Conservation (phyloP, 2,888 invertebrate genomes). For the Aporophyla lueneburgensis region DNA sequence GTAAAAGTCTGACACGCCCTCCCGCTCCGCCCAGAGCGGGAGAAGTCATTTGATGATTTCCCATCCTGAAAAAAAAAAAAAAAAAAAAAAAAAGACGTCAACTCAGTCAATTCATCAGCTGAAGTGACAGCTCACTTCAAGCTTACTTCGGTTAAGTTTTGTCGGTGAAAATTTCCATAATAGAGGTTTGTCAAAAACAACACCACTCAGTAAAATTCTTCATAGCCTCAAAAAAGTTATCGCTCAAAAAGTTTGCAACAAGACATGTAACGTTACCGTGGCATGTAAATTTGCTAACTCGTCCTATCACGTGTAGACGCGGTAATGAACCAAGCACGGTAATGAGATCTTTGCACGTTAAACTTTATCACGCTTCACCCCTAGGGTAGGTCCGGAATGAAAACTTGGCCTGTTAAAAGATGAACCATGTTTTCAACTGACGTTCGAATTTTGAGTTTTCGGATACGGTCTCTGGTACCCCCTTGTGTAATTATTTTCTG, state of each 20-base stretch:
- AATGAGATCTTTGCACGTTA: conserved; percentile 80
- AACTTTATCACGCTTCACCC: conserved; percentile 67
- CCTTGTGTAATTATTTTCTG: neutral
- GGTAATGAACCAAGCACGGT: conserved; percentile 72
- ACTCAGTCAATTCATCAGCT: too few species aligned
- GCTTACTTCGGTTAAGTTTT: too few species aligned
- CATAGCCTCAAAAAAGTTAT: conserved; percentile 21
- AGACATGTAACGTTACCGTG: conserved; percentile 48
- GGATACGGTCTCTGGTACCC: conserved; percentile 9
- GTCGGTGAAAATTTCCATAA: too few species aligned
- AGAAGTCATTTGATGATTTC: too few species aligned
- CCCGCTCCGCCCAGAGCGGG: too few species aligned
- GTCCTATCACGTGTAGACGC: conserved; percentile 65
- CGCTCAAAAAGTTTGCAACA: conserved; percentile 30
- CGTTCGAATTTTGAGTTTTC: conserved; percentile 42
- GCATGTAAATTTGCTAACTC: conserved; percentile 58
- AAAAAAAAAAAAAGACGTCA: too few species aligned
- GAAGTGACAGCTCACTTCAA: too few species aligned
- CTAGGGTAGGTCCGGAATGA: conserved; percentile 45
- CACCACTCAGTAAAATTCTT: neutral
- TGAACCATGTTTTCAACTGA: conserved; percentile 59
- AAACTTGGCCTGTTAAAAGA: conserved; percentile 61
- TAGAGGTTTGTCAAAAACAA: neutral
- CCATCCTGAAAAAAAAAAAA: too few species aligned
- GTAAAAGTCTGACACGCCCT: too few species aligned